These are phyloP conservation scores for Azemiops feae DNA, from an alignment of 2,113 vertebrate species.

Conservation along the genomic window DNA sequence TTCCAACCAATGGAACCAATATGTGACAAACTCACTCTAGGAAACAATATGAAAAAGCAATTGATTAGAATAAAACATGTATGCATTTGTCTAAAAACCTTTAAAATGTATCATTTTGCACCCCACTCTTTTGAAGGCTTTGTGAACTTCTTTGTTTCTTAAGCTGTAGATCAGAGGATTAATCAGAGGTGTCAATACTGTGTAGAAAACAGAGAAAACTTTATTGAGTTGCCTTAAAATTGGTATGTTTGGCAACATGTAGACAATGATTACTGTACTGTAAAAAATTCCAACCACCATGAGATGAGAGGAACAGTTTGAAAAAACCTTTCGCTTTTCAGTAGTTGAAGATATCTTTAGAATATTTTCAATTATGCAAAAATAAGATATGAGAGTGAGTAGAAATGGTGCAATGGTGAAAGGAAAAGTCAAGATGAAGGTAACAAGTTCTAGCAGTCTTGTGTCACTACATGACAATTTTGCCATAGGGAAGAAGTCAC, in stretches of 20 bases:
- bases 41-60: no score
- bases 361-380: constrained; percentile 50
- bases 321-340: constrained; percentile 3
- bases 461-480: constrained; percentile 57
- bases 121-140: background rate
- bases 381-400: constrained; percentile 51
- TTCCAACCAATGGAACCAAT: no score
- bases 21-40: no score
- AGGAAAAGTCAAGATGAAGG: constrained; percentile 58
- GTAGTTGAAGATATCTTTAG: constrained; percentile 44
- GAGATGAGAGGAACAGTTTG: constrained; percentile 20
- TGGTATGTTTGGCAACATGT: constrained; percentile 2
- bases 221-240: background rate
- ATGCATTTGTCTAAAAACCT: no score
- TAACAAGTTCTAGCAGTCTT: constrained; percentile 39
- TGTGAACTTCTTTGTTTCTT: constrained; percentile 6
- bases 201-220: background rate
- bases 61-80: no score
- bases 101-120: no score
- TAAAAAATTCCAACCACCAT: background rate
- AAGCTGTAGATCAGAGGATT: constrained; percentile 22
- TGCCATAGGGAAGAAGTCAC: constrained; percentile 59
- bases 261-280: constrained; percentile 4
- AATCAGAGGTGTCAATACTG: background rate
- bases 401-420: constrained; percentile 54